A percentile compares a stretch with the other conserved stretches of the same genome.
phyloP scores from a whole-genome alignment of 2,113 vertebrate genomes.

The Amazona guildingii region DNA sequence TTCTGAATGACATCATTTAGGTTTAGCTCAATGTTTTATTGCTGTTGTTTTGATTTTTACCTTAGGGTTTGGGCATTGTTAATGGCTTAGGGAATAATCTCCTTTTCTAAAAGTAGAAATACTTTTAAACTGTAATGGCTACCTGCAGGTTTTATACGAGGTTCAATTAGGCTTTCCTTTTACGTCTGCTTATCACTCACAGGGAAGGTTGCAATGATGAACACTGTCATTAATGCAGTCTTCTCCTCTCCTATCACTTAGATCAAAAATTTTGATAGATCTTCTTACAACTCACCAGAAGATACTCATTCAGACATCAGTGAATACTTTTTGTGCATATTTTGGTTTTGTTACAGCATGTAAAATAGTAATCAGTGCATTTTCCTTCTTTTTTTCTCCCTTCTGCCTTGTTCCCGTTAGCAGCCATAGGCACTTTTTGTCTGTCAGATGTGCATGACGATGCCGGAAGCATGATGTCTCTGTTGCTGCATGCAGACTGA shows the following conservation, averaged over 20 bases:
- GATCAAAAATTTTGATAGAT: conserved; percentile 23
- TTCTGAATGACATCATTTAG: conserved; percentile 64
- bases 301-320: background rate
- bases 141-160: conserved; percentile 66
- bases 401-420: conserved; percentile 5
- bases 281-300: conserved; percentile 2
- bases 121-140: conserved; percentile 67
- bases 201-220: conserved; percentile 45
- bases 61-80: conserved; percentile 46
- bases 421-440: background rate
- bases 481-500: conserved; percentile 13
- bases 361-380: background rate
- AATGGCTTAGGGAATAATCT: conserved; percentile 43
- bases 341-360: conserved; percentile 21
- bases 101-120: conserved; percentile 65
- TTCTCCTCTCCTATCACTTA: conserved; percentile 11
- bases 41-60: conserved; percentile 27
- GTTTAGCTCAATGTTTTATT: conserved; percentile 58
- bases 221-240: conserved; percentile 40
- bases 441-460: background rate
- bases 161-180: conserved; percentile 61
- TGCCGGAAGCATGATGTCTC: conserved; percentile 12
- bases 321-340: background rate
- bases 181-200: conserved; percentile 54
- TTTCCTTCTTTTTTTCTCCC: background rate